Conservation (phyloP, 2,113 vertebrate genomes). For the Alouatta palliata region DNA sequence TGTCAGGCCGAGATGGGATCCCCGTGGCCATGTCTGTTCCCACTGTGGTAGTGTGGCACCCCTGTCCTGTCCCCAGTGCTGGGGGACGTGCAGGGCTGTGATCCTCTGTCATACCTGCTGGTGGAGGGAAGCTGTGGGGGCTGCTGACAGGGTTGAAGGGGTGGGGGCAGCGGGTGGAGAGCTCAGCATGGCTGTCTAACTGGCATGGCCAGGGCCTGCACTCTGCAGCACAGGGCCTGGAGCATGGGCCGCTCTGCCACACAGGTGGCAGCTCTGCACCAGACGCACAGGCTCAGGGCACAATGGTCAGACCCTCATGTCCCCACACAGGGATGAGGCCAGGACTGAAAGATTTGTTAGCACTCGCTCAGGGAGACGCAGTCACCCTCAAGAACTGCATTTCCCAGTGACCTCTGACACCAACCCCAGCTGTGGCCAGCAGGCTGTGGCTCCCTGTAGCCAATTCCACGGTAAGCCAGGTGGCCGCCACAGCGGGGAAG, state of each 20-base stretch:
- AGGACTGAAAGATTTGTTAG: constrained; percentile 49
- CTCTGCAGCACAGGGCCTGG: not conserved
- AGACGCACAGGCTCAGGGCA: constrained; percentile 38
- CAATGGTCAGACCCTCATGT: constrained; percentile 47
- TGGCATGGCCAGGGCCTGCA: no score
- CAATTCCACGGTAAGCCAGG: constrained; percentile 41
- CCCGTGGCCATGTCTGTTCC: not conserved
- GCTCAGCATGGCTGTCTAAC: no score
- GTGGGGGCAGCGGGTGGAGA: not conserved
- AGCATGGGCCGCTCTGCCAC: not conserved
- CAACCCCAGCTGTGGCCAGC: constrained; percentile 56
- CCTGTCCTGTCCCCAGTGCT: no score
- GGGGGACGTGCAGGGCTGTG: not conserved
- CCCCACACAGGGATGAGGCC: not conserved
- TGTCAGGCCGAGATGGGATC: not conserved
- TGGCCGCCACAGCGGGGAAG: constrained; percentile 5
- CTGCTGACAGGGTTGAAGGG: not conserved
- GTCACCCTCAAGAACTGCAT: constrained; percentile 43
- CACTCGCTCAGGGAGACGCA: not conserved
- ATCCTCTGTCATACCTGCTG: not conserved
- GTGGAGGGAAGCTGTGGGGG: not conserved
- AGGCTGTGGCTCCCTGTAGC: not conserved
- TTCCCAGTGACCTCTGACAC: constrained; percentile 53
- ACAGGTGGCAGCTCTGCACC: not conserved
- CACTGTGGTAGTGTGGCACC: not conserved